Conservation (phyloP, 2,888 invertebrate genomes). For the Trachelus troglodyta region DNA sequence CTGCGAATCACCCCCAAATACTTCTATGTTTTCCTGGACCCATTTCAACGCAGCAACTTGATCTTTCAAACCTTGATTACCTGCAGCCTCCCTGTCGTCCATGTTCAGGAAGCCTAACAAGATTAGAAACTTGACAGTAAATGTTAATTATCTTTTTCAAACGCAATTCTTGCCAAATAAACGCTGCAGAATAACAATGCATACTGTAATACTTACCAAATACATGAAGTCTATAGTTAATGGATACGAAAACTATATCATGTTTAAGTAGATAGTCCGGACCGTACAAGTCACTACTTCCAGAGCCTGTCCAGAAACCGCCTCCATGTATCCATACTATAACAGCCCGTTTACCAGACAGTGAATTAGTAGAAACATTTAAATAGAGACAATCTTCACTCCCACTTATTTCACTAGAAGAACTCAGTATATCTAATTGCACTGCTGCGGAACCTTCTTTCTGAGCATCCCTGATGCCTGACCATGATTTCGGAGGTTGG, state of each 20-base stretch:
- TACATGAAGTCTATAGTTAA: conserved; percentile 44
- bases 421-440: not conserved
- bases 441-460: conserved; percentile 31
- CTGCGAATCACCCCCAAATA: conserved; percentile 49
- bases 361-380: conserved; percentile 38
- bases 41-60: conserved; percentile 47
- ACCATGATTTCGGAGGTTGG: conserved; percentile 63
- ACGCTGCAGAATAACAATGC: not conserved
- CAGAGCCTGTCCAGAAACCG: conserved; percentile 39
- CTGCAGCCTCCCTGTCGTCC: conserved; percentile 41
- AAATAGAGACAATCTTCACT: conserved; percentile 51
- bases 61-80: conserved; percentile 56
- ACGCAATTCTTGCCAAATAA: conserved; percentile 33
- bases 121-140: not conserved
- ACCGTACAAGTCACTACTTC: conserved; percentile 21
- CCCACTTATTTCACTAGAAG: conserved; percentile 22
- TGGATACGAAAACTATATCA: conserved; percentile 37
- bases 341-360: conserved; percentile 38
- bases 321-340: conserved; percentile 62
- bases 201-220: conserved; percentile 33
- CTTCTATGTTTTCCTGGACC: conserved; percentile 49
- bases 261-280: conserved; percentile 43
- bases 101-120: conserved; percentile 34
- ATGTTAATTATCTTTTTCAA: not conserved
- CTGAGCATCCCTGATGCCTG: conserved; percentile 63